Conservation (phyloP, 2,888 invertebrate species). For the Erebia palarica region DNA sequence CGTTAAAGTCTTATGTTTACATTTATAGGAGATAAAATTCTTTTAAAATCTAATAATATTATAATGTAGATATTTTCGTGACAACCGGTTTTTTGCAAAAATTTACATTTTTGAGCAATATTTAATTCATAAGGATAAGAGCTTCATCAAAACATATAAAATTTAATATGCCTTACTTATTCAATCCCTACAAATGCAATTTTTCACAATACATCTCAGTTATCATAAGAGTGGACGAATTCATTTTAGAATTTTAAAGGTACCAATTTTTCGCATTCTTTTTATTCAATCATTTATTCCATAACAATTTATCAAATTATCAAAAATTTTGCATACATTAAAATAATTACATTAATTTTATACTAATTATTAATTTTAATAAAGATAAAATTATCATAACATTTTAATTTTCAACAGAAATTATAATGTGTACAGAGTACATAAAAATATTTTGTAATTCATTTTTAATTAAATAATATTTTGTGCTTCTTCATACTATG, state of each 20-base stretch:
- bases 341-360: slow-evolving; percentile 17
- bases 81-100: slow-evolving; percentile 53
- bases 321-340: slow-evolving; percentile 18
- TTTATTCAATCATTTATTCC: slow-evolving; percentile 19
- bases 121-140: slow-evolving; percentile 36
- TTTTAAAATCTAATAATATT: slow-evolving; percentile 57
- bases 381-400: not conserved
- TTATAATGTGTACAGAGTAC: not conserved
- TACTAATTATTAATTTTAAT: not conserved
- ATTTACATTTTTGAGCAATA: slow-evolving; percentile 62
- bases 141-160: slow-evolving; percentile 20
- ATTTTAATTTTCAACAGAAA: not conserved
- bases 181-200: slow-evolving; percentile 25
- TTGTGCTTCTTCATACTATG: not conserved
- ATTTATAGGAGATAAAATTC: slow-evolving; percentile 68
- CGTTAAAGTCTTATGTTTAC: slow-evolving; percentile 64
- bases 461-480: too few relatives aligned
- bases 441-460: not conserved
- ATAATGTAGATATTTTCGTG: slow-evolving; percentile 49
- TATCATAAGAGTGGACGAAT: slow-evolving; percentile 38
- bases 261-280: slow-evolving; percentile 16
- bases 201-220: slow-evolving; percentile 26
- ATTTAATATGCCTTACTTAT: not conserved
- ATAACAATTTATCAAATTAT: slow-evolving; percentile 10
- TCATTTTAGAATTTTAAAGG: slow-evolving; percentile 38